Evolutionary conservation across 2,888 invertebrate genomes (phyloP).

Genomic region (Marasmarcha lunaedactyla): DNA sequence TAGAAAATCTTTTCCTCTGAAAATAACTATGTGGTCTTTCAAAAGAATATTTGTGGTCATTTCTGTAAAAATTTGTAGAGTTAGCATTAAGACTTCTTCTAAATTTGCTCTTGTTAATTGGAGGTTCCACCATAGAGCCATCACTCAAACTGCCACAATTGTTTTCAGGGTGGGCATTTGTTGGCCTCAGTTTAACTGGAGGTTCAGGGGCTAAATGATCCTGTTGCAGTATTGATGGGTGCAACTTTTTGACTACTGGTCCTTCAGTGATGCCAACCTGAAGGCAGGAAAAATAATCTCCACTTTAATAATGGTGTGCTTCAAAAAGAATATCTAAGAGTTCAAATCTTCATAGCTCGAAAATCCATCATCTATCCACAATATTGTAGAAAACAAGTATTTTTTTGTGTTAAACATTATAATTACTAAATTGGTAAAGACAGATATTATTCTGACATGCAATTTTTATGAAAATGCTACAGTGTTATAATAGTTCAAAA

Average conservation of each 20-base stretch:
- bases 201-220: slow-evolving; percentile 39
- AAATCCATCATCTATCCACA: slow-evolving; percentile 36
- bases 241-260: slow-evolving; percentile 61
- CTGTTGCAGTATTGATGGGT: slow-evolving; percentile 56
- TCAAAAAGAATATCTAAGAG: slow-evolving; percentile 49
- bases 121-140: slow-evolving; percentile 44
- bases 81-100: slow-evolving; percentile 27
- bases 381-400: neutral
- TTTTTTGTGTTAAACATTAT: neutral
- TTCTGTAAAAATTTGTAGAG: slow-evolving; percentile 22
- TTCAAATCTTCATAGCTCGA: slow-evolving; percentile 62
- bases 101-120: slow-evolving; percentile 31
- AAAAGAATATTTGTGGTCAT: slow-evolving; percentile 25
- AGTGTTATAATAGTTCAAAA: too few relatives aligned
- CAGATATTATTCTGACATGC: neutral
- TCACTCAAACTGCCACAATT: slow-evolving; percentile 50
- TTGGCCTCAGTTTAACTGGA: slow-evolving; percentile 26
- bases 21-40: slow-evolving; percentile 26
- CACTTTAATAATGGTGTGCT: slow-evolving; percentile 68
- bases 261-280: slow-evolving; percentile 70
- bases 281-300: slow-evolving; percentile 71
- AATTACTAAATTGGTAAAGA: neutral
- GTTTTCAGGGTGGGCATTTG: slow-evolving; percentile 30
- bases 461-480: too few relatives aligned
- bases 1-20: slow-evolving; percentile 38